These are phyloP conservation scores for Struthidea cinerea DNA, from an alignment of 2,113 vertebrate genomes.

Conservation along the genomic window DNA sequence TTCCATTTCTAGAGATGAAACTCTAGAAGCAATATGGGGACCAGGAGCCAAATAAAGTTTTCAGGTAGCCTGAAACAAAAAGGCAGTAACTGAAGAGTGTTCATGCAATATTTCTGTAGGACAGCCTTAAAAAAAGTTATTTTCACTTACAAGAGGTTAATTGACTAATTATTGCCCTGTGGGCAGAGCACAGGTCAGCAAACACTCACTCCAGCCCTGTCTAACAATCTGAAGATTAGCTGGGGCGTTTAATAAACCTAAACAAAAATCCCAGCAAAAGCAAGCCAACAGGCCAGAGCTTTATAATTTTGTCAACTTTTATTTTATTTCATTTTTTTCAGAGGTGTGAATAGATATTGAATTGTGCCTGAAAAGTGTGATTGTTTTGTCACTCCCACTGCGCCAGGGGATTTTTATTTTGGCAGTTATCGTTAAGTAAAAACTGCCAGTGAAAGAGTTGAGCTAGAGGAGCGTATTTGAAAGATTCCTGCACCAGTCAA, in stretches of 20 bases:
- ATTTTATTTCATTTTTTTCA: neutral
- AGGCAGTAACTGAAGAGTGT: neutral
- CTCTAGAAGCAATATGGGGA: neutral
- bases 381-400: constrained; percentile 27
- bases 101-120: neutral
- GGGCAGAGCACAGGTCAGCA: neutral
- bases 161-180: neutral
- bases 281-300: neutral
- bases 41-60: neutral
- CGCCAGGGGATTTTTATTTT: constrained; percentile 12
- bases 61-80: neutral
- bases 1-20: neutral
- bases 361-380: constrained; percentile 27
- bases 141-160: neutral
- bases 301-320: constrained; percentile 4
- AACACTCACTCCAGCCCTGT: neutral
- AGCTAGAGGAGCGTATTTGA: constrained; percentile 51
- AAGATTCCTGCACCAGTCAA: constrained; percentile 70
- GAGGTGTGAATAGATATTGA: constrained; percentile 7
- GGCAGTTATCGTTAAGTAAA: constrained; percentile 64
- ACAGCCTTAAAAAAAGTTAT: neutral
- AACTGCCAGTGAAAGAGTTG: constrained; percentile 62
- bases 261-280: neutral
- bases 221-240: neutral
- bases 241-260: neutral